Evolutionary conservation across 2,888 invertebrate species (phyloP).

Genomic region (Tenthredo mesomela): DNA sequence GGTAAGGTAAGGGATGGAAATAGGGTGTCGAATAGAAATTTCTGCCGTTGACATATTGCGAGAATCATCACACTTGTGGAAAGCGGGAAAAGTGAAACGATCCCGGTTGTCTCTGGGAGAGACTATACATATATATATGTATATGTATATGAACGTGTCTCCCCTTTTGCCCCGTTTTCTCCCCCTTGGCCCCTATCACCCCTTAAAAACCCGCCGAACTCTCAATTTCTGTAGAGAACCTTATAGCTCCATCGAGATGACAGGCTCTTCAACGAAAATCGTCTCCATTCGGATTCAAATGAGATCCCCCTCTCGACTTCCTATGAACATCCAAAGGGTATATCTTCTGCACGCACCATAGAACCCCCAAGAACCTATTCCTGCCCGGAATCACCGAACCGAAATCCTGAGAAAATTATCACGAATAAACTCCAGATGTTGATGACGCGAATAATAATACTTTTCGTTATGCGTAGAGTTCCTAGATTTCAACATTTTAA

Average conservation of each 20-base stretch:
- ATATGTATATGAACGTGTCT: no score
- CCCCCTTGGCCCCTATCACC: slow-evolving; percentile 30
- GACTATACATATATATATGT: background rate
- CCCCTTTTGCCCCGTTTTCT: slow-evolving; percentile 4
- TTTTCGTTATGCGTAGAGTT: background rate
- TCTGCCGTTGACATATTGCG: slow-evolving; percentile 75
- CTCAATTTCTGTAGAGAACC: slow-evolving; percentile 62
- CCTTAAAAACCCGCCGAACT: slow-evolving; percentile 32
- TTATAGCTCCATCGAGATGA: slow-evolving; percentile 58
- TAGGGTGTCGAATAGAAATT: slow-evolving; percentile 64
- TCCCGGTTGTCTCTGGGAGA: slow-evolving; percentile 38
- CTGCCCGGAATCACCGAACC: background rate
- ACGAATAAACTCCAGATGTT: slow-evolving; percentile 29
- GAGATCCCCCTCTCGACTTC: slow-evolving; percentile 63
- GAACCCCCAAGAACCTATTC: slow-evolving; percentile 24
- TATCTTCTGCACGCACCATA: slow-evolving; percentile 29
- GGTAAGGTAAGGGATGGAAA: slow-evolving; percentile 46
- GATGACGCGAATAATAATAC: slow-evolving; percentile 7
- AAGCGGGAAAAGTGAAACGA: slow-evolving; percentile 62
- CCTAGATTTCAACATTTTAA: no score
- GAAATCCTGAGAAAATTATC: slow-evolving; percentile 23
- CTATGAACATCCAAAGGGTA: background rate
- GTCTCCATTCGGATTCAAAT: slow-evolving; percentile 77
- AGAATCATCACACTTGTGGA: slow-evolving; percentile 68
- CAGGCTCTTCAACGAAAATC: slow-evolving; percentile 73